Base-by-base conservation (phyloP, 30 jellyfish, hydroid and myxozoan genomes). In the Hydra vulgaris region DNA sequence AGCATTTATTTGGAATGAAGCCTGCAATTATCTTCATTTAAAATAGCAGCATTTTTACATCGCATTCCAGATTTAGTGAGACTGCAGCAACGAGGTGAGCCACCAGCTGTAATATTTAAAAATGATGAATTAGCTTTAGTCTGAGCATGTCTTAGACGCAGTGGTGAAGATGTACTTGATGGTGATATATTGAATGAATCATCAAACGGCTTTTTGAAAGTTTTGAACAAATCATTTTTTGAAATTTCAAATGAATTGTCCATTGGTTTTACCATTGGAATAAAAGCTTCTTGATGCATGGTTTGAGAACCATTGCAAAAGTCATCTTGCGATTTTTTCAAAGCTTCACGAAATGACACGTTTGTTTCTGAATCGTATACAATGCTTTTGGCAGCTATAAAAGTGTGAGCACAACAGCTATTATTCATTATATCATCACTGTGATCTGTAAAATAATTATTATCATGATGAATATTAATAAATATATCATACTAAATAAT, bases 1-100 rank as follows among this genome's bases (percentile, higher is more conserved):
- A 27, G 21, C 82, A 27, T 78, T 66, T 78, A 75, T 18, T 76
- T 76, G 52, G 85, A 22, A 23, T 78, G 85, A 18, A 78, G 79
- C 24, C 85, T 27, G 54, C 85, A 78, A 18, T 76, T 78, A 18
- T 16, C 27, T 52, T 21, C 26, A 19, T 15, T 23, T n/a, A 18
- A 20, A 52, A 78, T 21, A 15, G 54, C 85, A 21, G 85, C 21
- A 53, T 78, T 78, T 61, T 56, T 78, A 56, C 85, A 78, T 27
- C 85, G 21, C 4, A 75, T 17, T 4, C 85, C 85, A 78, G 80
- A 21, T 22, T 56, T 52, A 17, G 85, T 78, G 54, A 20, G 20
- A 54, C 79, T 80, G 54, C 70, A 21, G 54, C 85, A 78, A 8
- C 69, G 66, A 23, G 24, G 24, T 56, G 83, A 19, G 71, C 83